Conservation (phyloP, 1,140 invertebrate species). For the Ridgeia piscesae region DNA sequence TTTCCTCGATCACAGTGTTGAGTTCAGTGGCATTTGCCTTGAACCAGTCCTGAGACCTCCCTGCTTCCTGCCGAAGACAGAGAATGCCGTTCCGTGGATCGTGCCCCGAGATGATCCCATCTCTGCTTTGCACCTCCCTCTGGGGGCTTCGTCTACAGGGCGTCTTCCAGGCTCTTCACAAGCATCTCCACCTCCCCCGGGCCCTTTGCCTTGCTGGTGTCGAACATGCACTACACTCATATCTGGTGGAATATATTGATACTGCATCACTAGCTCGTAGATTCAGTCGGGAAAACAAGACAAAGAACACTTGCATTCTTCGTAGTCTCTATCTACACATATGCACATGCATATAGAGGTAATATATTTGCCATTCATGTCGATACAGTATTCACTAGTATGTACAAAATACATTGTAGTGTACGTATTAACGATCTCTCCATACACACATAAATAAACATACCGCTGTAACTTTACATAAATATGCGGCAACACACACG, state of each 20-base stretch:
- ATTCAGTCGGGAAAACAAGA: background rate
- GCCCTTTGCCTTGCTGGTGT: no score
- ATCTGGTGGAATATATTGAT: background rate
- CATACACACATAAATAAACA: background rate
- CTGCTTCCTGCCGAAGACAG: no score
- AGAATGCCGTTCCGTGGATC: no score
- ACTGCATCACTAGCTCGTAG: background rate
- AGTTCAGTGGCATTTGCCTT: no score
- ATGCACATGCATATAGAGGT: background rate
- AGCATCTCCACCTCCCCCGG: no score
- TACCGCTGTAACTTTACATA: constrained; percentile 5
- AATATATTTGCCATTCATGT: constrained; percentile 1
- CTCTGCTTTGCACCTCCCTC: no score
- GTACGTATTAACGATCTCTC: background rate
- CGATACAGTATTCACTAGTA: constrained; percentile 1
- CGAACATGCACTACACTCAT: no score
- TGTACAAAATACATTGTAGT: constrained; percentile 1
- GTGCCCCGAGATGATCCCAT: no score
- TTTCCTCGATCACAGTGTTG: no score
- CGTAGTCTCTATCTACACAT: background rate
- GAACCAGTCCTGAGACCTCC: no score
- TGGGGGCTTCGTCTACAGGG: no score
- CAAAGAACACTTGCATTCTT: background rate
- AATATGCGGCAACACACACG: background rate
- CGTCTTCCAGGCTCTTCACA: no score